Evolutionary conservation across 1,140 invertebrate genomes (phyloP).

Genomic region (Microplitis demolitor): DNA sequence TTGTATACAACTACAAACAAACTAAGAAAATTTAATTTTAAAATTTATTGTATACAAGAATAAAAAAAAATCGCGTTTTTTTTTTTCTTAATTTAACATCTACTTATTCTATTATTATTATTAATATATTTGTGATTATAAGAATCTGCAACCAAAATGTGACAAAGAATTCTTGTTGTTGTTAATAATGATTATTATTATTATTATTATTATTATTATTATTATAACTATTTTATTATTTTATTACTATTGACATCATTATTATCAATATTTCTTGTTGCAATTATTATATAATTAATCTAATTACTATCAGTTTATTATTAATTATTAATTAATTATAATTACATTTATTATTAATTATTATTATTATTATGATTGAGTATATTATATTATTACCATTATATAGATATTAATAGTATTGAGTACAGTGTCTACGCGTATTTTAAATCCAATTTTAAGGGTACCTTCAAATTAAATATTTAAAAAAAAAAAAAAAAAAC

Average conservation of each 20-base stretch:
- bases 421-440: constrained; percentile 54
- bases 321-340: constrained; percentile 35
- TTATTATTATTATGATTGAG: constrained; percentile 45
- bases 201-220: constrained; percentile 38
- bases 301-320: neutral
- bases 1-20: constrained; percentile 46
- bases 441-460: constrained; percentile 57
- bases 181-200: constrained; percentile 60
- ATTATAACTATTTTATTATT: constrained; percentile 51
- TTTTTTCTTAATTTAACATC: constrained; percentile 55
- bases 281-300: constrained; percentile 30
- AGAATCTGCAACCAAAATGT: constrained; percentile 62
- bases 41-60: constrained; percentile 27
- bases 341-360: constrained; percentile 39
- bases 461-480: constrained; percentile 49
- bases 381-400: constrained; percentile 47
- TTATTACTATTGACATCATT: constrained; percentile 40
- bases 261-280: constrained; percentile 43
- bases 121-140: constrained; percentile 63
- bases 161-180: constrained; percentile 61
- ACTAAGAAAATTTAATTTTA: constrained; percentile 12
- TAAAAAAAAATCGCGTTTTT: constrained; percentile 43
- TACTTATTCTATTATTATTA: constrained; percentile 53
- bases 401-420: constrained; percentile 49
- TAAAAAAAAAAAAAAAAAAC: constrained; percentile 28